Base-by-base conservation (phyloP, 1,140 invertebrate genomes). In the Drosophila cardini region DNA sequence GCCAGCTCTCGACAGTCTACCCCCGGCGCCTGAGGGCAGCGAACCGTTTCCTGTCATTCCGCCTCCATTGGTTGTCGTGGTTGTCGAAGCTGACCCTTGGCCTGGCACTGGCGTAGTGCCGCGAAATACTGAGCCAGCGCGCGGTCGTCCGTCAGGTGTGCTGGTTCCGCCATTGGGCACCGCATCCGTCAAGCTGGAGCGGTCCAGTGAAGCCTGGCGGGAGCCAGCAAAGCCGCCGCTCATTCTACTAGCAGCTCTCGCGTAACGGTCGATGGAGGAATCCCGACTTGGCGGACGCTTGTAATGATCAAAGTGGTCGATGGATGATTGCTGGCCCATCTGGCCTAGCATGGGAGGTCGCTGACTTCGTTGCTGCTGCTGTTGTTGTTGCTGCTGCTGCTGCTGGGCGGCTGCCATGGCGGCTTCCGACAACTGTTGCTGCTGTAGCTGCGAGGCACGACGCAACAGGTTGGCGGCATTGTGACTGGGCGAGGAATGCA, bases 231-330 rank as follows among this genome's bases (percentile, higher is more conserved):
- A 84, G 70, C 92, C 90, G 45, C 93, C 93, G 63, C 93, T 92
- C 61, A 93, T 67, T 43, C 93, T 84, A 53, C 93, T 94, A 3
- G 94, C 93, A 16, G 94, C 94, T 70, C 95, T 93, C 1, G 95
- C 94, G 87, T 96, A 97, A 63, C 96, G 94, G 93, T 98, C 97
- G 38, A 97, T 96, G 76, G 96, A 97, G 73, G 96, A 96, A 89
- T 98, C 97, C 89, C 97, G 93, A 93, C 96, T 97, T 2, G 96
- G 96, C 58, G 97, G 96, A 87, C 96, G 94, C 92, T 97, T 97
- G 91, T 99, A 99, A 90, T 99, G 98, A 93, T 99, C 98, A 92
- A 99, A 95, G 86, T 95, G 94, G 80, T 95, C 95, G 74, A 95
- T 95, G 34, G 94, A 95, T 2, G 94, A 92, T 84, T 94, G 93